Conservation (phyloP, 2,888 invertebrate species). For the Mimachlamys varia region DNA sequence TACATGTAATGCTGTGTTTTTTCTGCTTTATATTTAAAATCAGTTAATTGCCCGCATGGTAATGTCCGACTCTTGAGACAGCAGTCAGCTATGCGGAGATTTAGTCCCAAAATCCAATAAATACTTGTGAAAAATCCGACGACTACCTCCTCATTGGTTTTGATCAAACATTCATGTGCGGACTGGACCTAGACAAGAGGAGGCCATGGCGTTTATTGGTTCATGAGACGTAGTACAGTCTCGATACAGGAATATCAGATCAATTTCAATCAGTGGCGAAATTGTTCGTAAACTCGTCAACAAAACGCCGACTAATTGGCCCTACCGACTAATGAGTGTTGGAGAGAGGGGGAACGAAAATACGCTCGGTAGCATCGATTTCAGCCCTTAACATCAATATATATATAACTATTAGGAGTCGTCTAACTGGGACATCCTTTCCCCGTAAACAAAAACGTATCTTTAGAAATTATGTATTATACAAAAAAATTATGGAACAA, state of each 20-base stretch:
- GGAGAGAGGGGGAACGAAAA: background rate
- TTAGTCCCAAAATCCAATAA: background rate
- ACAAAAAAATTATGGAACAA: too few species aligned
- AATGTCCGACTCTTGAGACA: background rate
- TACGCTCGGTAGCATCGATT: background rate
- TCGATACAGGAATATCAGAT: background rate
- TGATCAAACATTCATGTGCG: background rate
- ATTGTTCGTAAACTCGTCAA: constrained; percentile 11
- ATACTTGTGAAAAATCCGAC: background rate
- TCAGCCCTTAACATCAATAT: background rate
- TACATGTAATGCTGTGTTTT: too few species aligned
- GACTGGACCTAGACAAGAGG: background rate
- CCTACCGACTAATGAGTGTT: background rate
- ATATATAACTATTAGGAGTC: background rate
- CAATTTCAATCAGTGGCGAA: background rate
- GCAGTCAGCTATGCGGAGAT: background rate
- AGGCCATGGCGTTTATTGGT: background rate
- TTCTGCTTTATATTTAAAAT: too few species aligned
- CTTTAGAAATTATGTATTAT: too few species aligned
- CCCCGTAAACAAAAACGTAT: too few species aligned
- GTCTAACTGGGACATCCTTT: background rate
- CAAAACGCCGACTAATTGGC: constrained; percentile 15
- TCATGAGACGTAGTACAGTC: too few species aligned
- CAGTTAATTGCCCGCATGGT: too few species aligned
- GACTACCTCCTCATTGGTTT: background rate